These are phyloP conservation scores for Microtus agrestis DNA, from an alignment of 2,797 vertebrate genomes.

Conservation along the genomic window DNA sequence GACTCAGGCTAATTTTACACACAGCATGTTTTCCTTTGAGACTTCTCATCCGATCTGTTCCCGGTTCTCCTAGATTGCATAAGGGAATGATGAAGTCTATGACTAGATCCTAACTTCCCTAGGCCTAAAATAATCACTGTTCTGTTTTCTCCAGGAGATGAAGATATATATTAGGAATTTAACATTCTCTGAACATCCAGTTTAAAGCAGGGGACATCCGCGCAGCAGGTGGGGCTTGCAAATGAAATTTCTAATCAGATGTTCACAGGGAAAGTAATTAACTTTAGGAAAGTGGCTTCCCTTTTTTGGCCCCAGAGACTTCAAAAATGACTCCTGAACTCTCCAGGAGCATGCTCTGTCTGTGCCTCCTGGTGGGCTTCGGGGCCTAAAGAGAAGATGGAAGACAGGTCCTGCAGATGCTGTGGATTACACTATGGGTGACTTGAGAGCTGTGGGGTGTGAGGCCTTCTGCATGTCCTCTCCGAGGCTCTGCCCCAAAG, in stretches of 20 bases:
- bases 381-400: background rate
- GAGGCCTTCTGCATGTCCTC: background rate
- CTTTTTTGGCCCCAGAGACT: slow-evolving; percentile 37
- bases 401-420: background rate
- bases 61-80: slow-evolving; percentile 63
- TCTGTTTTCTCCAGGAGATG: slow-evolving; percentile 66
- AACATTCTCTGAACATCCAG: slow-evolving; percentile 70
- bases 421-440: background rate
- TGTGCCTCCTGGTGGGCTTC: background rate
- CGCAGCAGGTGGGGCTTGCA: slow-evolving; percentile 64
- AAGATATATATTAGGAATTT: slow-evolving; percentile 70
- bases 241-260: slow-evolving; percentile 80
- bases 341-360: background rate
- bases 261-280: slow-evolving; percentile 79
- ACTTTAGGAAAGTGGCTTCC: slow-evolving; percentile 65
- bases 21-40: slow-evolving; percentile 60
- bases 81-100: slow-evolving; percentile 66
- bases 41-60: slow-evolving; percentile 68
- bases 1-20: slow-evolving; percentile 73
- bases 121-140: slow-evolving; percentile 73
- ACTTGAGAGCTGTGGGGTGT: background rate
- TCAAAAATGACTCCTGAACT: slow-evolving; percentile 15
- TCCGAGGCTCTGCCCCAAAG: background rate
- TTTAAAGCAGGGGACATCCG: slow-evolving; percentile 69
- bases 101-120: slow-evolving; percentile 62